These are phyloP conservation scores for Pseudorhiza aurosa DNA, from an alignment of 30 jellyfish, hydroid and myxozoan species.

Conservation along the genomic window DNA sequence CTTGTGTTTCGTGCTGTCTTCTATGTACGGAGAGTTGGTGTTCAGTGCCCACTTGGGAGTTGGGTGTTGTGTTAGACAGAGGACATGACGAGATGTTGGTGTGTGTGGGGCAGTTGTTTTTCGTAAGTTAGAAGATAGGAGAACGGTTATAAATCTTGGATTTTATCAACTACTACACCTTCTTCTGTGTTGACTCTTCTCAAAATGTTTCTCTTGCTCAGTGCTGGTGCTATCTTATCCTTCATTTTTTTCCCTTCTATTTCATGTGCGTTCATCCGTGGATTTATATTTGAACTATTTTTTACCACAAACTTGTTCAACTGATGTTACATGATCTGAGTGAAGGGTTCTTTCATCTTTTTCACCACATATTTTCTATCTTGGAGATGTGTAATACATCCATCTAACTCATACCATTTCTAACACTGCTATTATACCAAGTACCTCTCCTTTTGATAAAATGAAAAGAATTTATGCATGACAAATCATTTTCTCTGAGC, in stretches of 20 bases:
- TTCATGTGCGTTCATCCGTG: background rate
- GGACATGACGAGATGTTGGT: too few species aligned
- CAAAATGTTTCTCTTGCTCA: background rate
- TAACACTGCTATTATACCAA: background rate
- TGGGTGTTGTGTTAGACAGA: too few species aligned
- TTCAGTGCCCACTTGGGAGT: too few species aligned
- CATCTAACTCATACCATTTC: background rate
- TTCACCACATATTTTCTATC: background rate
- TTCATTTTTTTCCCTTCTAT: background rate
- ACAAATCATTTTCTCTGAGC: background rate
- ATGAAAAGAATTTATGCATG: background rate
- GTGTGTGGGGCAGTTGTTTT: too few species aligned
- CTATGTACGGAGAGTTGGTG: too few species aligned
- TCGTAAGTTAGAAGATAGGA: too few species aligned
- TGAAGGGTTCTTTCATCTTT: background rate
- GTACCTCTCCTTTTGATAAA: background rate
- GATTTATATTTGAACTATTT: background rate
- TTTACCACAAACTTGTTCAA: background rate
- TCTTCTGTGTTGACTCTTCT: background rate
- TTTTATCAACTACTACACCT: too few species aligned
- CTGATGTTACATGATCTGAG: background rate
- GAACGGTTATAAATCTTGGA: too few species aligned
- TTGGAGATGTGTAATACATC: background rate
- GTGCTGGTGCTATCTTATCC: slow-evolving; percentile 1
- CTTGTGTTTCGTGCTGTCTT: too few species aligned